Evolutionary conservation across 2,113 vertebrate species (phyloP).

Genomic region (Riparia riparia): DNA sequence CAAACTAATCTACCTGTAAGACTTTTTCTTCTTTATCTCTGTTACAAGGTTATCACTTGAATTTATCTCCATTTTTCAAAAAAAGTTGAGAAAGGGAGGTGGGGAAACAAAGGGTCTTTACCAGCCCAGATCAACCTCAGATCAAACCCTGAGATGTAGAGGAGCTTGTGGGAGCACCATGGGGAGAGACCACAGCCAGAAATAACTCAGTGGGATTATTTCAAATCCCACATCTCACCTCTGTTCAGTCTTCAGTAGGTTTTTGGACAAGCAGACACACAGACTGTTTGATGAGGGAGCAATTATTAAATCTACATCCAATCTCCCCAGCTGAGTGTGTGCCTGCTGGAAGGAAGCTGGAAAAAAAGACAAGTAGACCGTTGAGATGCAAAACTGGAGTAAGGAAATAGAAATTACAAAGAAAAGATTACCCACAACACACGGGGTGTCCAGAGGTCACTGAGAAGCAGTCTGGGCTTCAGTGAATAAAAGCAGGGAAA

Average conservation of each 20-base stretch:
- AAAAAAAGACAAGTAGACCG: background rate
- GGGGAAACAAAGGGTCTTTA: background rate
- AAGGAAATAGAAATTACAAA: background rate
- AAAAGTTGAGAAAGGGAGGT: background rate
- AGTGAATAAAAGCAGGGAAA: background rate
- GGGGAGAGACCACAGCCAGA: background rate
- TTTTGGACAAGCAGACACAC: background rate
- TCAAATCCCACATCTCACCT: background rate
- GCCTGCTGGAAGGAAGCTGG: background rate
- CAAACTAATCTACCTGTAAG: background rate
- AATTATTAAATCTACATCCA: background rate
- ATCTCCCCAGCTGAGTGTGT: background rate
- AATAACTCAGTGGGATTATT: background rate
- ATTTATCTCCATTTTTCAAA: constrained; percentile 28
- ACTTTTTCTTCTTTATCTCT: constrained; percentile 30
- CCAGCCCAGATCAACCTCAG: background rate
- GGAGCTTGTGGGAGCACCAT: background rate
- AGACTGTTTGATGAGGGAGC: background rate
- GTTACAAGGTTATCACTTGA: background rate
- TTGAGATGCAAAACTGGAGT: background rate
- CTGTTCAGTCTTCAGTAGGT: background rate
- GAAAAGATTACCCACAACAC: background rate
- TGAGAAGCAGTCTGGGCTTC: background rate
- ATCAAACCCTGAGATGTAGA: background rate
- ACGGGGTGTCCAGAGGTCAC: background rate